Percentiles rank a stretch among this genome's conserved stretches.
Evolutionary conservation across 2,888 invertebrate species (phyloP).

Genomic region (Drosophila meridiana): DNA sequence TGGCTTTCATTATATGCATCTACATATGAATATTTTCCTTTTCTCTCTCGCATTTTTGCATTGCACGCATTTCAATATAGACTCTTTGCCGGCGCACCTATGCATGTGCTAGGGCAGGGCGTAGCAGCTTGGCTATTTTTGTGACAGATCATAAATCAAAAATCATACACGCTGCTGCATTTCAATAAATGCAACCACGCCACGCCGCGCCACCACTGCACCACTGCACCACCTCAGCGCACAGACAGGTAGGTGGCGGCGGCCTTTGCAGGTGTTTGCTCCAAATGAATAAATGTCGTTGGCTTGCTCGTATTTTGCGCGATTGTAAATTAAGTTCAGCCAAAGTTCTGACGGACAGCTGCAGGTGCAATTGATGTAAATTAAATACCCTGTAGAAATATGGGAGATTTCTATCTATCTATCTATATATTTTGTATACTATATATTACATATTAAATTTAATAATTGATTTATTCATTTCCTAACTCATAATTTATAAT

Average conservation of each 20-base stretch:
- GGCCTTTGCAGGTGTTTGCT: slow-evolving; percentile 70
- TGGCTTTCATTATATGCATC: slow-evolving; percentile 36
- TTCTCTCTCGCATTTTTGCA: slow-evolving; percentile 35
- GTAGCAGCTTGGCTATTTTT: slow-evolving; percentile 70
- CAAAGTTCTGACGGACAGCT: slow-evolving; percentile 51
- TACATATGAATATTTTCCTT: background rate
- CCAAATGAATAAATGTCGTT: slow-evolving; percentile 64
- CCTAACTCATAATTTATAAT: background rate
- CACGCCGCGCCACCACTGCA: background rate
- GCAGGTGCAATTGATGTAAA: slow-evolving; percentile 1
- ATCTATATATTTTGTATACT: too few species aligned
- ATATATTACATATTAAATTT: background rate
- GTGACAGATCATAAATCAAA: slow-evolving; percentile 84
- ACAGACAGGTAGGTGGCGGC: slow-evolving; percentile 38
- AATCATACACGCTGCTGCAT: slow-evolving; percentile 82
- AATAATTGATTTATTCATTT: background rate
- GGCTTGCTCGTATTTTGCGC: slow-evolving; percentile 24
- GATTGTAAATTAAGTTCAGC: slow-evolving; percentile 75
- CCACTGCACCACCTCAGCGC: slow-evolving; percentile 7
- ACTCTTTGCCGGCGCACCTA: slow-evolving; percentile 25
- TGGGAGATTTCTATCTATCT: too few species aligned
- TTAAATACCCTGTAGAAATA: slow-evolving; percentile 20
- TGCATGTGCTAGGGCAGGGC: slow-evolving; percentile 26
- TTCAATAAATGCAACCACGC: slow-evolving; percentile 50
- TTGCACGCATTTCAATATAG: slow-evolving; percentile 65